Conservation (phyloP, 1,140 invertebrate species). For the Diabrotica undecimpunctata region DNA sequence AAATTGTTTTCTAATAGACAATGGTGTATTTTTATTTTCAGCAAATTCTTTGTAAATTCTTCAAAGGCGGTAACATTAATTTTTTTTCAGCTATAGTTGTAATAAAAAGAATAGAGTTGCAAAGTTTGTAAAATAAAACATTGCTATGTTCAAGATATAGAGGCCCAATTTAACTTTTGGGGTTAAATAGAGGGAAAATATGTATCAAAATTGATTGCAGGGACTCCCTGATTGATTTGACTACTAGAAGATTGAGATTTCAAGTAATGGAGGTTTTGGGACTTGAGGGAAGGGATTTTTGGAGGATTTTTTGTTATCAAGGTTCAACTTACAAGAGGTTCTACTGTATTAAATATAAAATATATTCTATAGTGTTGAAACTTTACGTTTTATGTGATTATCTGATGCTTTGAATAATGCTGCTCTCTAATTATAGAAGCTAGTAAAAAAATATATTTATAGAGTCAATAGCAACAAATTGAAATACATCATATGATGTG, state of each 20-base stretch:
- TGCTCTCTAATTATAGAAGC: too few relatives aligned
- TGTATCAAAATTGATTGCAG: not conserved
- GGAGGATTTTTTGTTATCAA: conserved; percentile 7
- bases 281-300: conserved; percentile 10
- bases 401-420: too few relatives aligned
- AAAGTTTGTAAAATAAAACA: too few relatives aligned
- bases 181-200: not conserved
- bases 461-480: too few relatives aligned
- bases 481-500: too few relatives aligned
- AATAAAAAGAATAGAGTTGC: too few relatives aligned
- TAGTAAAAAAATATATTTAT: too few relatives aligned
- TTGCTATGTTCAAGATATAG: not conserved
- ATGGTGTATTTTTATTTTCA: too few relatives aligned
- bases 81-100: too few relatives aligned
- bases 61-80: not conserved
- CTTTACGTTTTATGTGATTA: too few relatives aligned
- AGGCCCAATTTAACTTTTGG: not conserved
- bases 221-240: not conserved
- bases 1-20: too few relatives aligned
- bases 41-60: not conserved
- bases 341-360: not conserved
- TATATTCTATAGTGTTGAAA: too few relatives aligned
- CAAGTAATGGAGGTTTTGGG: not conserved
- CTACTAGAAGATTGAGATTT: not conserved
- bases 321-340: conserved; percentile 2